phyloP scores from a whole-genome alignment of 2,888 invertebrate species.

The Tipula lateralis region DNA sequence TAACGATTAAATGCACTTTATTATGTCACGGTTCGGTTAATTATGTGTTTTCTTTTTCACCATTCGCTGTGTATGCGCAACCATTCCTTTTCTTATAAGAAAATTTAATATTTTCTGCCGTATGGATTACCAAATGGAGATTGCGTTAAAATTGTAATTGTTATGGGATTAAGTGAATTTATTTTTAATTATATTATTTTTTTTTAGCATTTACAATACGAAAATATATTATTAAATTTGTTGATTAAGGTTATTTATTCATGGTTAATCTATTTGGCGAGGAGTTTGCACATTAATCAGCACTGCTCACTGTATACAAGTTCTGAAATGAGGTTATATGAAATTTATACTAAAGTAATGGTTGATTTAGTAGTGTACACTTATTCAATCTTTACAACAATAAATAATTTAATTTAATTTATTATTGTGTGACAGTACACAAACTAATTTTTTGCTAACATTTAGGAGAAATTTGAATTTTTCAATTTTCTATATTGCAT shows the following conservation, averaged over 20 bases:
- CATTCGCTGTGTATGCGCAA: background rate
- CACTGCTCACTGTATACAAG: no score
- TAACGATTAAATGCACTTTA: background rate
- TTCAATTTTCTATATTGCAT: no score
- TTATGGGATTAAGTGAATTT: background rate
- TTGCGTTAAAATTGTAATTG: background rate
- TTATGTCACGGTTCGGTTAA: background rate
- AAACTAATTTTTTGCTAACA: no score
- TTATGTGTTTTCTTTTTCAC: background rate
- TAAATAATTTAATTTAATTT: no score
- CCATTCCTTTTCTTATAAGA: background rate
- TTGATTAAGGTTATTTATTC: background rate
- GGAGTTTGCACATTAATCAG: no score
- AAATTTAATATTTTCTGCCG: background rate
- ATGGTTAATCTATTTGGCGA: no score
- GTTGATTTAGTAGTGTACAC: no score
- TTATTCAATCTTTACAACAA: no score
- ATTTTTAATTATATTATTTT: background rate
- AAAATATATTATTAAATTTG: background rate
- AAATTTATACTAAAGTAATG: no score
- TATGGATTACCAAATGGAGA: background rate
- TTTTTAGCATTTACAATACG: background rate
- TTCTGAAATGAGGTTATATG: no score
- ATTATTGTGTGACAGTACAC: no score
- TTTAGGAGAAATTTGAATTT: no score